Base-by-base conservation (phyloP, 1,140 invertebrate species). In the Arctopsyche grandis region DNA sequence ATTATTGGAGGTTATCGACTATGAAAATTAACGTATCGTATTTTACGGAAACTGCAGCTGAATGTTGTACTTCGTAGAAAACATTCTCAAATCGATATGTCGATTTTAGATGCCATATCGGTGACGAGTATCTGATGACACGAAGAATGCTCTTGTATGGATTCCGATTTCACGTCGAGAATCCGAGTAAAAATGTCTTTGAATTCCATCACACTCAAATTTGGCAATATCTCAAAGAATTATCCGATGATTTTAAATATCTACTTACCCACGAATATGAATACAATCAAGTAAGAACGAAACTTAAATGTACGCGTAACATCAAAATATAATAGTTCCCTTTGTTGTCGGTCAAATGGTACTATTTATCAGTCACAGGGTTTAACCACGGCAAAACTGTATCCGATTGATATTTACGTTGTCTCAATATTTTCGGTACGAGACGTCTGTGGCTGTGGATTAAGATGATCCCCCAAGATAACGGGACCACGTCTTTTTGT, bases 101-200 rank as follows among this genome's bases (percentile, higher is more conserved):
- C 74, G 74, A 76, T 76, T 76, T 63, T 76, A 63, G 74, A 76
- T 76, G 22, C 74, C 74, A 44, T 76, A 76, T 26, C 70, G 46
- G 46, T n/a, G 69, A 43, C 69, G 10, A 63, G 74, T 76, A 48
- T 76, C 74, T 26, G 74, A 48, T 76, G 43, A 75, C 71, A 76
- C 52, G 24, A 63, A 26, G 74, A 76, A 76, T 38, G 74, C 52
- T 12, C 19, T 76, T 60, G 52, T 76, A 76, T 29, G 74, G 74
- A 76, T 76, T 76, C 74, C 74, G 74, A 76, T 76, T 76, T 76
- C 22, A 60, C 16, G 73, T 75, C 52, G 1, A 21, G 22, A 38
- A 38, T 7, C 3, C 7, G 3, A 38, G 29, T 7, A 4, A 38
- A n/a, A 1, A 38, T 7, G 29, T 38, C 29, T 38, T 38, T 38